phyloP scores from a whole-genome alignment of 2,113 vertebrate genomes.

The Sylvietta virens region DNA sequence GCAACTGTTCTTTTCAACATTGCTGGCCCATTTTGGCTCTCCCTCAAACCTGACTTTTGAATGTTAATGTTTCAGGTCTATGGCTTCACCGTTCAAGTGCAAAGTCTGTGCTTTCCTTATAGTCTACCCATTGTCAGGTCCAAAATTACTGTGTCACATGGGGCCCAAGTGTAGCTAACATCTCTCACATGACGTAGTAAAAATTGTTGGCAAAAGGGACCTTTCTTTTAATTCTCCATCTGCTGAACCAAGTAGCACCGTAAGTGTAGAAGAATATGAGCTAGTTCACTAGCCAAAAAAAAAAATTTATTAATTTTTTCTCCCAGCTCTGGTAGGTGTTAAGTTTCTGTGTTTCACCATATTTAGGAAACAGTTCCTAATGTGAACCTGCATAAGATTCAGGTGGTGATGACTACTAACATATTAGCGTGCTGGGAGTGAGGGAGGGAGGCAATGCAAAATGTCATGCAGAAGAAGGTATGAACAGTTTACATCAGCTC shows the following conservation, averaged over 20 bases:
- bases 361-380: constrained; percentile 19
- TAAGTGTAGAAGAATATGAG: neutral
- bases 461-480: neutral
- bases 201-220: constrained; percentile 13
- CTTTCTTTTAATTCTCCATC: constrained; percentile 15
- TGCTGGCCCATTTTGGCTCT: neutral
- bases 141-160: neutral
- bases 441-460: neutral
- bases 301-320: neutral
- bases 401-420: neutral
- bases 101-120: neutral
- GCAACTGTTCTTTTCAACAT: neutral
- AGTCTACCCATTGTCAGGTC: neutral
- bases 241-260: neutral
- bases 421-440: neutral
- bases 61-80: neutral
- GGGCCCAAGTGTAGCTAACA: neutral
- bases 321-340: neutral
- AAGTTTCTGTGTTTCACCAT: neutral
- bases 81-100: neutral
- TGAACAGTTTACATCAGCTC: neutral
- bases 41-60: neutral
- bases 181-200: neutral
- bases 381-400: neutral
- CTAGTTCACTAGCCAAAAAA: constrained; percentile 31